A percentile compares a stretch with the other conserved stretches of the same genome.
Evolutionary conservation across 2,797 vertebrate genomes (phyloP).

Genomic region (Halcyon smyrnensis): DNA sequence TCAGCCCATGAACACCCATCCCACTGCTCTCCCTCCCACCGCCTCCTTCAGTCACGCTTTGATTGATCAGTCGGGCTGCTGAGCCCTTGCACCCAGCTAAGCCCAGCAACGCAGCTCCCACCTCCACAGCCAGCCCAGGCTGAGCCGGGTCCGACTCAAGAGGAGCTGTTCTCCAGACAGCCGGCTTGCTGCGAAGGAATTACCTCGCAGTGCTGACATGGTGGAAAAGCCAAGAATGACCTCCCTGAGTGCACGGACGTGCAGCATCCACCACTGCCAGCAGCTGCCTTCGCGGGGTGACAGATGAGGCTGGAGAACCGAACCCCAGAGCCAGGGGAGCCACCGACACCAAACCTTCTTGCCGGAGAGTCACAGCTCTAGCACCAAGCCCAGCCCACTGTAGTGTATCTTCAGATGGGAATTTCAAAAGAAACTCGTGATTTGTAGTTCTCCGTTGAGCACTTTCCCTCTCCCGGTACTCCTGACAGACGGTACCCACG

Average conservation of each 20-base stretch:
- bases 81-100: not conserved
- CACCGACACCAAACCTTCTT: no score
- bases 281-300: accelerated
- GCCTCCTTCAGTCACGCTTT: not conserved
- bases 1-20: not conserved
- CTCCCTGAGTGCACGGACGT: accelerated
- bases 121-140: not conserved
- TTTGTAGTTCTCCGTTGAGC: not conserved
- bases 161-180: not conserved
- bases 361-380: not conserved
- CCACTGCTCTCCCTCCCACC: not conserved
- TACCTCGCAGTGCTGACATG: accelerated
- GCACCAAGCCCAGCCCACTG: accelerated
- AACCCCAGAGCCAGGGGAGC: not conserved
- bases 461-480: not conserved
- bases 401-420: accelerated
- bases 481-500: accelerated
- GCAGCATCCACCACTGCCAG: accelerated
- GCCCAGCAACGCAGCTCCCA: not conserved
- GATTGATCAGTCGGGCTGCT: not conserved
- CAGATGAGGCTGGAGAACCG: not conserved
- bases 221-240: not conserved
- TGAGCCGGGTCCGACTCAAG: accelerated
- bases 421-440: not conserved
- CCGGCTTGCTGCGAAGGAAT: accelerated